A percentile compares a stretch with the other conserved stretches of the same genome.
phyloP scores from a whole-genome alignment of 2,888 invertebrate species.

The Caprella mutica region DNA sequence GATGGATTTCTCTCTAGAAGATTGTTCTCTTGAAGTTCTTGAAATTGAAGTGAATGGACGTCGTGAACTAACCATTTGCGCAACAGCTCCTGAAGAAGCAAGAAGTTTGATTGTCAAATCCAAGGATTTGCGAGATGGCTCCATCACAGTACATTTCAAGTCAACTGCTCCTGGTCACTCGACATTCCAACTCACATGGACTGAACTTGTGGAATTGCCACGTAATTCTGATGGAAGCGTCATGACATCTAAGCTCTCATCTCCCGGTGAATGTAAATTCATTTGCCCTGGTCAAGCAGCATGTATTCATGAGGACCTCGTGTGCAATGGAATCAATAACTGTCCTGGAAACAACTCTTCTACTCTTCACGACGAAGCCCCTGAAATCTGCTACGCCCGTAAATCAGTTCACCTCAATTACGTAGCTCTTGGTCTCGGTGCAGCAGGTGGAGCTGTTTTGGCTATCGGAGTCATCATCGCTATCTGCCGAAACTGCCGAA shows the following conservation, averaged over 20 bases:
- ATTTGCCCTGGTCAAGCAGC: slow-evolving; percentile 68
- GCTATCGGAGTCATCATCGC: slow-evolving; percentile 49
- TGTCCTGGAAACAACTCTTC: slow-evolving; percentile 57
- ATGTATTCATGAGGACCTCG: slow-evolving; percentile 68
- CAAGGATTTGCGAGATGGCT: slow-evolving; percentile 29
- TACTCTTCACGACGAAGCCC: slow-evolving; percentile 35
- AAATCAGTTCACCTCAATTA: slow-evolving; percentile 46
- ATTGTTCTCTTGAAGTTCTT: slow-evolving; percentile 74
- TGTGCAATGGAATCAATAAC: slow-evolving; percentile 78
- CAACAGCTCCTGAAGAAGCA: slow-evolving; percentile 26
- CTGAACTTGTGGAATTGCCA: slow-evolving; percentile 72
- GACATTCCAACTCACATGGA: slow-evolving; percentile 74
- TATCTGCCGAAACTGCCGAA: slow-evolving; percentile 49
- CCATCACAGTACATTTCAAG: slow-evolving; percentile 57
- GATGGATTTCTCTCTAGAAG: slow-evolving; percentile 69
- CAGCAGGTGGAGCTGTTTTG: slow-evolving; percentile 49
- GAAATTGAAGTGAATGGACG: slow-evolving; percentile 55
- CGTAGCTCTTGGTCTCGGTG: slow-evolving; percentile 53
- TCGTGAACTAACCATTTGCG: slow-evolving; percentile 41
- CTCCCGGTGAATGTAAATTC: slow-evolving; percentile 59
- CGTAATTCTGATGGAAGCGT: slow-evolving; percentile 67
- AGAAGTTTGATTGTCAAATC: slow-evolving; percentile 32
- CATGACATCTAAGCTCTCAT: slow-evolving; percentile 61
- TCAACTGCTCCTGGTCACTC: slow-evolving; percentile 39
- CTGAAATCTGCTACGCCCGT: slow-evolving; percentile 34